A percentile compares a stretch with the other conserved stretches of the same genome.
phyloP scores from a whole-genome alignment of 2,888 invertebrate species.

The Deroplatys truncata region DNA sequence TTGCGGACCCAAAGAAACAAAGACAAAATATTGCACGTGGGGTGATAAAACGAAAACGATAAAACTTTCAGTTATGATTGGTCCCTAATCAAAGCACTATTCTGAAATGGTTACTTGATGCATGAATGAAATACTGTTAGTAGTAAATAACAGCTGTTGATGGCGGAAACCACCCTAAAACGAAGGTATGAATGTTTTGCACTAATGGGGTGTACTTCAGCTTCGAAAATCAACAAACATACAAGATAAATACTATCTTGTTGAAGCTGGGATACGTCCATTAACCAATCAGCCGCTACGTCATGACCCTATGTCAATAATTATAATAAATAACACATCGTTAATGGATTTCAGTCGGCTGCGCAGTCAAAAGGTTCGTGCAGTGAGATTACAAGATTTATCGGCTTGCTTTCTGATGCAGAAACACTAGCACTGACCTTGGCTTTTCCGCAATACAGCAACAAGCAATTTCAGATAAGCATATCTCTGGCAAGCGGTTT shows the following conservation, averaged over 20 bases:
- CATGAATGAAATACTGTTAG: no score
- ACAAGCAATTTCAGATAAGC: not conserved
- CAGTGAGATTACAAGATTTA: not conserved
- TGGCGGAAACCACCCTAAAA: not conserved
- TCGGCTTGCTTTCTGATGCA: not conserved
- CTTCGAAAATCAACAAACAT: not conserved
- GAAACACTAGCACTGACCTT: not conserved
- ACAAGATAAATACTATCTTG: not conserved
- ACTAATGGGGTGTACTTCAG: not conserved
- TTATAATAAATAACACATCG: not conserved
- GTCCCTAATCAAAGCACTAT: no score
- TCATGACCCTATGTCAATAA: not conserved
- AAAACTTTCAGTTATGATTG: no score
- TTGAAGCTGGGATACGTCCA: not conserved
- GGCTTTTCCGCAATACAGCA: not conserved
- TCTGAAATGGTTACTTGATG: no score
- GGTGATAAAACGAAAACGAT: no score
- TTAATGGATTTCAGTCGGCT: not conserved
- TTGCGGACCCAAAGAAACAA: no score
- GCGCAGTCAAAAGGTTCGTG: not conserved
- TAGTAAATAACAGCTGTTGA: not conserved
- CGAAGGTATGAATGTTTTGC: not conserved
- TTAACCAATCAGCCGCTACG: not conserved
- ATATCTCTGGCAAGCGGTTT: not conserved
- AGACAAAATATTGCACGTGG: no score